Evolutionary conservation across 92 coral and sea anemone species (phyloP).

Genomic region (Phenganax marumi): DNA sequence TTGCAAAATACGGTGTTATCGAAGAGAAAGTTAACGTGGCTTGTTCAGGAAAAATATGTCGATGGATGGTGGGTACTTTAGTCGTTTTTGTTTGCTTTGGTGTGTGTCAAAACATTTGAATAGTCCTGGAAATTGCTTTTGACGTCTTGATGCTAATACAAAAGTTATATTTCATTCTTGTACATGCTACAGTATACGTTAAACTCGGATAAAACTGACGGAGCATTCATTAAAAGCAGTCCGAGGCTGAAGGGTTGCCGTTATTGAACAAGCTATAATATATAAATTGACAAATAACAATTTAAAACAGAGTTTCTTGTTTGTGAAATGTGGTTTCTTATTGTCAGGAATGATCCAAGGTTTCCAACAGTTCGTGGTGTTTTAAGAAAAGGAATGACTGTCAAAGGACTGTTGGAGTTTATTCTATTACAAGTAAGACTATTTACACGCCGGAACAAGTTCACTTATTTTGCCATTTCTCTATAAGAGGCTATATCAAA

Average conservation of each 20-base stretch:
- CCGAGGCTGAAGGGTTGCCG: too few species aligned
- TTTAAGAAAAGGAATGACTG: constrained; percentile 94
- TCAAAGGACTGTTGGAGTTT: constrained; percentile 88
- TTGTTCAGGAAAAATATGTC: constrained; percentile 87
- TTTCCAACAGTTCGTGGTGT: constrained; percentile 99
- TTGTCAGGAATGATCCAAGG: constrained; percentile 87
- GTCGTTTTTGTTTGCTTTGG: neutral
- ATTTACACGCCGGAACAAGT: neutral
- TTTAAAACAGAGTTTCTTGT: neutral
- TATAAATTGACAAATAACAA: too few species aligned
- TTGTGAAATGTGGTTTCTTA: neutral
- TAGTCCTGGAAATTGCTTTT: neutral
- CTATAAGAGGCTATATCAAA: too few species aligned
- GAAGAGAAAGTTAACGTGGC: constrained; percentile 82
- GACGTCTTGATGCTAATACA: too few species aligned
- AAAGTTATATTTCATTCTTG: too few species aligned
- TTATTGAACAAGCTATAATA: too few species aligned
- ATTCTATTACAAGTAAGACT: constrained; percentile 71
- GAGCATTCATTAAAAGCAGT: too few species aligned
- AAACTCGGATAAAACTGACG: neutral
- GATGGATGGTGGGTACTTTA: constrained; percentile 80
- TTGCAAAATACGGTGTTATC: constrained; percentile 95
- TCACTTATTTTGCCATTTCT: neutral
- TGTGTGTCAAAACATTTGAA: neutral
- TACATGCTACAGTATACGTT: too few species aligned